These are phyloP conservation scores for Planiliza haematocheilus DNA, from an alignment of 2,113 vertebrate genomes.

Conservation along the genomic window DNA sequence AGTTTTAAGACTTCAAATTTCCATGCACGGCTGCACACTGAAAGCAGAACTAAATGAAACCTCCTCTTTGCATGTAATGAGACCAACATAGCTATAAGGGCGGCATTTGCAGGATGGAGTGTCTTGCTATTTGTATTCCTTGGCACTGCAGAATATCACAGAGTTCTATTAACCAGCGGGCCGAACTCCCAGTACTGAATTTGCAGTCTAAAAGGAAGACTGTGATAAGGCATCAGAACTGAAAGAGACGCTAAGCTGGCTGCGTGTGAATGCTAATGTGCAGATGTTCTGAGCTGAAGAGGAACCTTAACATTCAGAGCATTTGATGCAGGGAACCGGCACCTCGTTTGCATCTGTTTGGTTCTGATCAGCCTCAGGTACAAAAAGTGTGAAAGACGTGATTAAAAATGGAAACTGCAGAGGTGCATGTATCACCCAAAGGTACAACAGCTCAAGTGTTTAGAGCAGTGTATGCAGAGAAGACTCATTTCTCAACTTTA, in stretches of 20 bases:
- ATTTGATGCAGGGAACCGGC: conserved; percentile 28
- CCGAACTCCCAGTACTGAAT: conserved; percentile 30
- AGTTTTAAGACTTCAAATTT: conserved; percentile 47
- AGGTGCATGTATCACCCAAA: background rate
- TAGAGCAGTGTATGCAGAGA: background rate
- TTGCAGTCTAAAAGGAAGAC: conserved; percentile 37
- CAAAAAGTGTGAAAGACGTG: conserved; percentile 48
- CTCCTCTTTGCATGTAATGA: conserved; percentile 27
- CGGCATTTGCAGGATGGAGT: conserved; percentile 10
- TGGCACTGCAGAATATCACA: conserved; percentile 11
- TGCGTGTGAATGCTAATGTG: conserved; percentile 56
- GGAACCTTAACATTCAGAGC: conserved; percentile 40
- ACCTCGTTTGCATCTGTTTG: conserved; percentile 36
- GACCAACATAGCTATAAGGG: conserved; percentile 24
- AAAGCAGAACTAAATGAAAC: conserved; percentile 24
- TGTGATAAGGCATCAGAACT: conserved; percentile 44
- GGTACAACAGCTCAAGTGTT: too few species aligned
- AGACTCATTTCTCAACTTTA: too few species aligned
- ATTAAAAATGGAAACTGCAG: conserved; percentile 30
- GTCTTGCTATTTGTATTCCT: conserved; percentile 17
- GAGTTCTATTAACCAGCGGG: conserved; percentile 18
- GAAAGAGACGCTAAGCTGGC: conserved; percentile 44
- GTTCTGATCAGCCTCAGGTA: conserved; percentile 56
- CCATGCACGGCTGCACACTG: conserved; percentile 13
- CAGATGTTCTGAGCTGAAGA: conserved; percentile 50